phyloP scores from a whole-genome alignment of 2,113 vertebrate genomes.

The Puntigrus tetrazona region DNA sequence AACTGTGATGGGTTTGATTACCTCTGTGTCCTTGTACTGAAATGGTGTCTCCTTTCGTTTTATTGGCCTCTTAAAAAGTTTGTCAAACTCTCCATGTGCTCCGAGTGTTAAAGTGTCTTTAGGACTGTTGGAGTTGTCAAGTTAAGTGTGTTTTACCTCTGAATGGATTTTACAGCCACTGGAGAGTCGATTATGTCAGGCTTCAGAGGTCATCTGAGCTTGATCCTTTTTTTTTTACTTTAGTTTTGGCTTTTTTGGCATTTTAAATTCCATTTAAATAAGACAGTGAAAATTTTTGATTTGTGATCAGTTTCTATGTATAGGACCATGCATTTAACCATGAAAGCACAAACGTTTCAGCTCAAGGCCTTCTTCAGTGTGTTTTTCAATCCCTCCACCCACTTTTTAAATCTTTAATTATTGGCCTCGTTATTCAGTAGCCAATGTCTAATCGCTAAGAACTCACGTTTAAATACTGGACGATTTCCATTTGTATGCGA shows the following conservation, averaged over 20 bases:
- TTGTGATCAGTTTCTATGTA: too few species aligned
- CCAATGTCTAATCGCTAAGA: too few species aligned
- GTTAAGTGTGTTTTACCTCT: slow-evolving; percentile 12
- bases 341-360: too few species aligned
- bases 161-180: slow-evolving; percentile 33
- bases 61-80: slow-evolving; percentile 45
- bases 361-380: too few species aligned
- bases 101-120: slow-evolving; percentile 29
- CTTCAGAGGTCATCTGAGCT: slow-evolving; percentile 7
- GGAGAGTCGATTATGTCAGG: background rate
- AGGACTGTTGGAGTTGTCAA: slow-evolving; percentile 23
- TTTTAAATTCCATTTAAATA: background rate
- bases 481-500: too few species aligned
- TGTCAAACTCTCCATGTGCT: slow-evolving; percentile 34
- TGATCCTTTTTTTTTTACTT: background rate
- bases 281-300: background rate
- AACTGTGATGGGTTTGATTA: slow-evolving; percentile 1
- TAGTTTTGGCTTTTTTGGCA: background rate
- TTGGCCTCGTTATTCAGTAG: too few species aligned
- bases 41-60: slow-evolving; percentile 48
- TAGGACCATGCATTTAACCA: too few species aligned
- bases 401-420: too few species aligned
- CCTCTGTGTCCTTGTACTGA: slow-evolving; percentile 46
- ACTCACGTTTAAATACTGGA: too few species aligned
- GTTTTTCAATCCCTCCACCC: too few species aligned